A percentile compares a stretch with the other conserved stretches of the same genome.
These are phyloP conservation scores for Malthinus flaveolus DNA, from an alignment of 2,888 invertebrate genomes.

Conservation along the genomic window DNA sequence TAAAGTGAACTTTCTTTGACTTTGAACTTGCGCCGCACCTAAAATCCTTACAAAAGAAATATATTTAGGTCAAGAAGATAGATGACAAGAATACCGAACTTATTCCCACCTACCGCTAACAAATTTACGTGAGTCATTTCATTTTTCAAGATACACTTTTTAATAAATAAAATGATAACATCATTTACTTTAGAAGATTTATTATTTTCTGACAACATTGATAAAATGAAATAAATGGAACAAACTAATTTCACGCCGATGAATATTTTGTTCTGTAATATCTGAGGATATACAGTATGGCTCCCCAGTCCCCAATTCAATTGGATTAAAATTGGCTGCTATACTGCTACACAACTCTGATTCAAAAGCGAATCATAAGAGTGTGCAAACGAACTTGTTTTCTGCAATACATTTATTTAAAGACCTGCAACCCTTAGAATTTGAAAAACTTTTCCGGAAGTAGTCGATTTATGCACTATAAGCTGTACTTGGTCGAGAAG, in stretches of 20 bases:
- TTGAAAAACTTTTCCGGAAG: too few relatives aligned
- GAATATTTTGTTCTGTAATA: neutral
- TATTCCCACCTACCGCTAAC: constrained; percentile 4
- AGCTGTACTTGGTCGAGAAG: too few relatives aligned
- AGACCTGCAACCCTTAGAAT: too few relatives aligned
- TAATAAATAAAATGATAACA: constrained; percentile 6
- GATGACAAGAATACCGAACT: constrained; percentile 7
- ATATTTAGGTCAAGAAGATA: constrained; percentile 5
- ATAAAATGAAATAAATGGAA: constrained; percentile 3
- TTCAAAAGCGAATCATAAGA: too few relatives aligned
- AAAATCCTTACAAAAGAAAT: constrained; percentile 3
- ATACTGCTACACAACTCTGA: too few relatives aligned
- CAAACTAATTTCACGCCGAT: constrained; percentile 3
- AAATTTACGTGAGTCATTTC: constrained; percentile 6
- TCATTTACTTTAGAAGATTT: constrained; percentile 4
- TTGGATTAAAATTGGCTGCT: too few relatives aligned
- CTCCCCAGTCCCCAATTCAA: too few relatives aligned
- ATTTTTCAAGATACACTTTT: constrained; percentile 1
- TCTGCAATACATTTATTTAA: too few relatives aligned
- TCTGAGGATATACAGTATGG: too few relatives aligned
- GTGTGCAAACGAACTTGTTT: too few relatives aligned
- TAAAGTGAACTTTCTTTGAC: constrained; percentile 6
- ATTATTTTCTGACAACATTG: constrained; percentile 3
- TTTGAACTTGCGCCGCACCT: constrained; percentile 6
- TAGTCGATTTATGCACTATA: too few relatives aligned